Evolutionary conservation across 2,888 invertebrate species (phyloP).

Genomic region (Fragum whitleyi): DNA sequence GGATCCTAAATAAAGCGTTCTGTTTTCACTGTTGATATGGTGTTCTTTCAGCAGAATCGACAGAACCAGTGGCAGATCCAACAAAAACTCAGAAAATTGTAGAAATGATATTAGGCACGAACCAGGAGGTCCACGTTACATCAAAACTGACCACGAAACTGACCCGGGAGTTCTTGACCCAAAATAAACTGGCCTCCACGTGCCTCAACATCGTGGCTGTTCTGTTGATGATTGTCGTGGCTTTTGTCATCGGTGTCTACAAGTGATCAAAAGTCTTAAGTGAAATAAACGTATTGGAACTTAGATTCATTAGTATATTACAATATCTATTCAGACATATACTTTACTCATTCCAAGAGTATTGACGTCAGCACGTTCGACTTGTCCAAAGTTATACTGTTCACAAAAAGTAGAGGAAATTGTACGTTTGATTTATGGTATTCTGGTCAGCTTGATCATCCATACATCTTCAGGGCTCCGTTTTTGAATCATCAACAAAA

Average conservation of each 20-base stretch:
- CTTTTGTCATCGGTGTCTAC: slow-evolving; percentile 51
- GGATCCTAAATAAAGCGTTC: too few relatives aligned
- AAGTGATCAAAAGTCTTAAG: too few relatives aligned
- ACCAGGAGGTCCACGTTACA: not conserved
- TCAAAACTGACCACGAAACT: not conserved
- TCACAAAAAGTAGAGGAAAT: too few relatives aligned
- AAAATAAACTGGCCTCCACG: slow-evolving; percentile 7
- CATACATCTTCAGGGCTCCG: too few relatives aligned
- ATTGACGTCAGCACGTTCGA: too few relatives aligned
- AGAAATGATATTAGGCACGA: not conserved
- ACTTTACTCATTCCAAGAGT: too few relatives aligned
- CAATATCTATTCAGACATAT: too few relatives aligned
- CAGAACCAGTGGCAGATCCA: not conserved
- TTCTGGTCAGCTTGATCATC: too few relatives aligned
- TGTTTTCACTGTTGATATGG: too few relatives aligned
- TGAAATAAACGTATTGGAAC: not conserved
- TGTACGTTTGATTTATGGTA: too few relatives aligned
- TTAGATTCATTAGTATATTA: not conserved
- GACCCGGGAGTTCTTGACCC: slow-evolving; percentile 6
- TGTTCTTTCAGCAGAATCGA: not conserved
- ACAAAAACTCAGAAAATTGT: not conserved
- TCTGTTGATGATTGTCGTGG: slow-evolving; percentile 36
- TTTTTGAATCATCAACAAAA: too few relatives aligned
- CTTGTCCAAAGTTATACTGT: too few relatives aligned
- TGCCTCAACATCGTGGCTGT: slow-evolving; percentile 40